Evolutionary conservation across 2,888 invertebrate genomes (phyloP).

Genomic region (Diploptera punctata): DNA sequence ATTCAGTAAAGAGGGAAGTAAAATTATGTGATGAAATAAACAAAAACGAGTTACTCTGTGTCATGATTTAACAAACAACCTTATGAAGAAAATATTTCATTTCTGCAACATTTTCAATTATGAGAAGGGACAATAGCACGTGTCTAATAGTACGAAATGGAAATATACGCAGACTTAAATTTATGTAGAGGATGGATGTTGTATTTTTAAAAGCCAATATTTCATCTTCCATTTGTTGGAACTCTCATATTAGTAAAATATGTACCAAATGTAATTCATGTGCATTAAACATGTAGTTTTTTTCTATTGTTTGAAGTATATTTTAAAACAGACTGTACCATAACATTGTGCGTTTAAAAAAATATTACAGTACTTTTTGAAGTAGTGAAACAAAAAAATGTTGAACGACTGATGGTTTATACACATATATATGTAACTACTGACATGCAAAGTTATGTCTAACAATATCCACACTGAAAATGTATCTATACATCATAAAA

Average conservation of each 20-base stretch:
- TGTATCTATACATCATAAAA: too few relatives aligned
- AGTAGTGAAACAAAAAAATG: neutral
- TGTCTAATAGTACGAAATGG: neutral
- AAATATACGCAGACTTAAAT: neutral
- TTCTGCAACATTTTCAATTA: neutral
- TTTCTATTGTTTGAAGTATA: too few relatives aligned
- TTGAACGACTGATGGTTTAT: neutral
- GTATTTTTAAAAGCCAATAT: neutral
- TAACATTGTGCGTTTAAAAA: neutral
- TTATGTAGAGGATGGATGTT: neutral
- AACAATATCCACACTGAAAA: neutral
- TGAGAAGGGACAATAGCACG: neutral
- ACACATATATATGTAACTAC: neutral
- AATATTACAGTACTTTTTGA: neutral
- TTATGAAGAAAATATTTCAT: neutral
- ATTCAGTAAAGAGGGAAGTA: too few relatives aligned
- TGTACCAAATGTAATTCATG: too few relatives aligned
- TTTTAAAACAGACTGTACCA: neutral
- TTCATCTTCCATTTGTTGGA: neutral
- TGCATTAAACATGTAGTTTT: too few relatives aligned
- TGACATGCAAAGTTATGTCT: neutral
- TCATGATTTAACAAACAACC: too few relatives aligned
- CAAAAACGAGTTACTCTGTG: too few relatives aligned
- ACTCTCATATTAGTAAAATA: too few relatives aligned
- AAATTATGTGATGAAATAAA: too few relatives aligned